Evolutionary conservation across 1,140 invertebrate species (phyloP).

Genomic region (Drosophila neocordata): DNA sequence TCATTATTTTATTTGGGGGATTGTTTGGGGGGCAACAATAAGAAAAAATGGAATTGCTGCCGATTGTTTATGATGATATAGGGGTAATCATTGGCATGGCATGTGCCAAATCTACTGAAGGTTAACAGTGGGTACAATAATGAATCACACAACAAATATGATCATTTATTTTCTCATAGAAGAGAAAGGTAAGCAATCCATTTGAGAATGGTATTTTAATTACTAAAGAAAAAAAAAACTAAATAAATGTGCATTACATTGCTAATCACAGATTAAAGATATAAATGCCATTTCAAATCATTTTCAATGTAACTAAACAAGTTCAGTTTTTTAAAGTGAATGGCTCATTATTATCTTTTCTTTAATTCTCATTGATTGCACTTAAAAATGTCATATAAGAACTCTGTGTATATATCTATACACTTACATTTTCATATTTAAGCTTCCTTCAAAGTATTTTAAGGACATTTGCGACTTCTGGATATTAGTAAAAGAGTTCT

Average conservation of each 20-base stretch:
- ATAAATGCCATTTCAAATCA: not conserved
- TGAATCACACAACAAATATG: slow-evolving; percentile 35
- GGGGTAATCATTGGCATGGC: slow-evolving; percentile 65
- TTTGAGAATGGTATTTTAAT: slow-evolving; percentile 13
- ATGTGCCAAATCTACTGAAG: slow-evolving; percentile 69
- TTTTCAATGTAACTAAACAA: not conserved
- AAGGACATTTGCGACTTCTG: too few relatives aligned
- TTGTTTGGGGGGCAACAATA: slow-evolving; percentile 11
- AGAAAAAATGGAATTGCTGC: slow-evolving; percentile 26
- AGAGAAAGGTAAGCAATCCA: slow-evolving; percentile 12
- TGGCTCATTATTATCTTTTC: too few relatives aligned
- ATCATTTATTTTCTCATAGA: slow-evolving; percentile 37
- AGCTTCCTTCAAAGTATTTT: too few relatives aligned
- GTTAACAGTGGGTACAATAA: slow-evolving; percentile 43
- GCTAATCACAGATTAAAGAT: not conserved
- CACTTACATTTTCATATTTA: too few relatives aligned
- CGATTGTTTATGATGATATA: slow-evolving; percentile 59
- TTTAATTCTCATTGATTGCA: too few relatives aligned
- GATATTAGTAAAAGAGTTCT: too few relatives aligned
- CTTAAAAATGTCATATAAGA: too few relatives aligned
- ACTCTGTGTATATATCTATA: too few relatives aligned
- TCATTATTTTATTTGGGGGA: not conserved
- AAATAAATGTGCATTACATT: not conserved
- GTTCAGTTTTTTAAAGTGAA: not conserved
- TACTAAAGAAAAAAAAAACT: not conserved